Conservation (phyloP, 1,140 invertebrate genomes). For the Drosophila pandora region DNA sequence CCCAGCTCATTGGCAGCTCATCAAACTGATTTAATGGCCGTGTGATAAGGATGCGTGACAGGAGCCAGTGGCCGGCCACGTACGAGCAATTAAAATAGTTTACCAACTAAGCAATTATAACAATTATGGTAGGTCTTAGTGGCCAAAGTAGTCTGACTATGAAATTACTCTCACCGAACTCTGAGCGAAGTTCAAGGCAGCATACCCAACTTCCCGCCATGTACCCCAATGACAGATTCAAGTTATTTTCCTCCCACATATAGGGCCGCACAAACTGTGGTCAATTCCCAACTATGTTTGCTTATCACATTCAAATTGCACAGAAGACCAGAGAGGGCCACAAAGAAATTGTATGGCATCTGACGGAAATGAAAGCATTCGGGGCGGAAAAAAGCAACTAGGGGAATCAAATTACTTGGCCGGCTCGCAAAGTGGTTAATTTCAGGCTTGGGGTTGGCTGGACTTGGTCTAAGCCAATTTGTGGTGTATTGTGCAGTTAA, state of each 20-base stretch:
- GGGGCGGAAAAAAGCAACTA: conserved; percentile 4
- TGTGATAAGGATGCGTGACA: conserved; percentile 16
- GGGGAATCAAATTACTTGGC: conserved; percentile 40
- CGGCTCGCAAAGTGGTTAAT: conserved; percentile 59
- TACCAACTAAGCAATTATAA: conserved; percentile 64
- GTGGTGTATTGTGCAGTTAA: conserved; percentile 66
- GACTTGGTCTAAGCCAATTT: conserved; percentile 62
- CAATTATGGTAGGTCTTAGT: conserved; percentile 9
- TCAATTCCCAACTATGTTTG: conserved; percentile 24
- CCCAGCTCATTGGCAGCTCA: conserved; percentile 33
- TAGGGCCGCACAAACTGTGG: conserved; percentile 18
- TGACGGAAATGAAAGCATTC: conserved; percentile 24
- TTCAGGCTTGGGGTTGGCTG: conserved; percentile 37
- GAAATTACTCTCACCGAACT: conserved; percentile 6
- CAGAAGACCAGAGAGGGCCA: conserved; percentile 11
- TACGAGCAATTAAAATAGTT: conserved; percentile 62
- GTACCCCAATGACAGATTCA: conserved; percentile 3
- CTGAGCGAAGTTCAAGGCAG: conserved; percentile 13
- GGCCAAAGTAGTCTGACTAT: conserved; percentile 9
- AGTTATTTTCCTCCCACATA: conserved; percentile 5
- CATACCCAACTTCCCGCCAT: conserved; percentile 15
- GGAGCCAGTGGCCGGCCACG: conserved; percentile 9
- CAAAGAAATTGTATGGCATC: conserved; percentile 43
- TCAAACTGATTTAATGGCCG: conserved; percentile 62
- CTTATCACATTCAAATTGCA: conserved; percentile 30